Evolutionary conservation across 2,113 vertebrate species (phyloP), one percentile per base, ranked within the genome.

Genomic region (Psittacara wagleri): DNA sequence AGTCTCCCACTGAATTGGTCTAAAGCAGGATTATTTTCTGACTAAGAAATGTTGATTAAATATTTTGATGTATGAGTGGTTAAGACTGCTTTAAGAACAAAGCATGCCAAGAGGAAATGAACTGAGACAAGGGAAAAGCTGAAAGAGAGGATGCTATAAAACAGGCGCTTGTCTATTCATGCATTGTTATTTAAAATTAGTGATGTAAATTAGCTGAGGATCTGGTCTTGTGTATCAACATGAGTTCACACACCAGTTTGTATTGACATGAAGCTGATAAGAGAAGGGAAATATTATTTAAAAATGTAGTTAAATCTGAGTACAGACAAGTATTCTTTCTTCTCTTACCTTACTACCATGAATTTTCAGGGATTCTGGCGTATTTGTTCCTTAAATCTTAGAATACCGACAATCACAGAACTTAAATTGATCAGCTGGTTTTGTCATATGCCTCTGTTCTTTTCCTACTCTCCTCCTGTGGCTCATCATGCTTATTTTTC

Each of bases 21-120:
- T 86, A 73, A 81, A 92, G 77, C 62, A n/a, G 94, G 86, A 86
- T 94, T 86, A 94, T 94, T 96, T 93, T 81, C 94, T 63, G 75
- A 23, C 86, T 86, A 72, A 77, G 94, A 96, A 90, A 96, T 94
- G 94, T 96, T 97, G 95, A 94, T 96, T 96, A 96, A 96, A 97
- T 97, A 96, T 97, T 96, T 96, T 97, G 96, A 96, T 97, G 90
- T 96, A 80, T 49, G 91, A 91, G 88, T 76, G 83, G 94, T 62
- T 96, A 79, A 96, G 88, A 20, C 91, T 33, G 86, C 88, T 95
- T 94, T 89, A 76, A 92, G 95, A 96, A 96, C 92, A 97, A 97
- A 96, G 96, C 67, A 18, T 94, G 81, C 95, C 91, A 70, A 1
- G 5, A 92, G 92, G 96, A 95, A 96, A 96, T 95, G 94, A 94